Evolutionary conservation across 2,797 vertebrate genomes (phyloP).

Genomic region (Pseudochirops cupreus): DNA sequence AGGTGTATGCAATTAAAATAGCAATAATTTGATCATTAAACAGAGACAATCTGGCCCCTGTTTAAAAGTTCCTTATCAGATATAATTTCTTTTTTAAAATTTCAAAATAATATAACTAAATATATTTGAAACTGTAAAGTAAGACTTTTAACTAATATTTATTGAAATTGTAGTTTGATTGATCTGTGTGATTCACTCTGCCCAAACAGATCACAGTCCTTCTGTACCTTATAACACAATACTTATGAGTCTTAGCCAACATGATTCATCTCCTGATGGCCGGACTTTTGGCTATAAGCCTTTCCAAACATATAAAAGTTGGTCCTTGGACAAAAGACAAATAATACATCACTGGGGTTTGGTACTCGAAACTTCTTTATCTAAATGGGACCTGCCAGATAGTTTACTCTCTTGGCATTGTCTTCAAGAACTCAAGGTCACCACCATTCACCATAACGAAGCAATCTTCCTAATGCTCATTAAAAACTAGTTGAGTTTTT

Average conservation of each 20-base stretch:
- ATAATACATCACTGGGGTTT: background rate
- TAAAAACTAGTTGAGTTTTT: background rate
- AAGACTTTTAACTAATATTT: background rate
- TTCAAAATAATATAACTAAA: slow-evolving; percentile 1
- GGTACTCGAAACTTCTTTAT: background rate
- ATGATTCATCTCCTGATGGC: background rate
- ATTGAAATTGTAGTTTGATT: background rate
- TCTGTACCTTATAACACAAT: background rate
- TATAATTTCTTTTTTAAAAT: slow-evolving; percentile 17
- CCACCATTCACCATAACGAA: background rate
- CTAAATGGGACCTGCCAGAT: background rate
- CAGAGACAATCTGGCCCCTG: background rate
- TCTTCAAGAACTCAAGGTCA: background rate
- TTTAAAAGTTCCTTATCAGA: background rate
- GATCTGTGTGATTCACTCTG: background rate
- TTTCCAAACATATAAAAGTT: background rate
- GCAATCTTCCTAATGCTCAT: background rate
- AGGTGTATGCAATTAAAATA: background rate
- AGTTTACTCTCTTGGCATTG: background rate
- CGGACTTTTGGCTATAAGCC: background rate
- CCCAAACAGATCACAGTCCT: background rate
- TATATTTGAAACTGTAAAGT: slow-evolving; percentile 21
- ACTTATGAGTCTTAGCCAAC: background rate
- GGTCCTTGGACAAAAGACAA: background rate
- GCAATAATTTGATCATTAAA: background rate